Conservation (phyloP, 1,140 invertebrate species). For the Piezodorus guildinii region DNA sequence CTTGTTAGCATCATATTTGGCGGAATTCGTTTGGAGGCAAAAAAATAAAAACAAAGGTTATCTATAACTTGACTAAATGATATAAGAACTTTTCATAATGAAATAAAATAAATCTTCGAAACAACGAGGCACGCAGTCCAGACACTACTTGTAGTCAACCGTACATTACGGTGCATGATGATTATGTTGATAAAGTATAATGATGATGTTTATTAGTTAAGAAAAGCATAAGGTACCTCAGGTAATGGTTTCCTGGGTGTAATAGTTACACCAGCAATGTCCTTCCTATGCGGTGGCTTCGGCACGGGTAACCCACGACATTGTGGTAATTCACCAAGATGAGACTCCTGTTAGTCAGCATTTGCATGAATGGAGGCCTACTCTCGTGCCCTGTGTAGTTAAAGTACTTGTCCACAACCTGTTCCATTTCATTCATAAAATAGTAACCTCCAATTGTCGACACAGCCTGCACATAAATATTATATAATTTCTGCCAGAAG, state of each 20-base stretch:
- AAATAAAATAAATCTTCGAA: too few relatives aligned
- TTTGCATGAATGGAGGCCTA: conserved; percentile 30
- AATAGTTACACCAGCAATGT: conserved; percentile 29
- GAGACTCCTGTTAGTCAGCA: conserved; percentile 41
- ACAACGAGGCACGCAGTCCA: too few relatives aligned
- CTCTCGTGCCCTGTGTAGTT: not conserved
- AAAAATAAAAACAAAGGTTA: too few relatives aligned
- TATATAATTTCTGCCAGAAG: conserved; percentile 1
- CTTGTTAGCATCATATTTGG: too few relatives aligned
- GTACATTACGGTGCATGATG: too few relatives aligned
- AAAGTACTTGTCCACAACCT: not conserved
- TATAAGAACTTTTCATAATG: too few relatives aligned
- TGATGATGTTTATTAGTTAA: too few relatives aligned
- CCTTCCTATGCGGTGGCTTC: conserved; percentile 29
- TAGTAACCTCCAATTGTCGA: not conserved
- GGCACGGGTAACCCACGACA: conserved; percentile 27
- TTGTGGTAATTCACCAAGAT: conserved; percentile 41
- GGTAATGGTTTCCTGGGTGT: conserved; percentile 2
- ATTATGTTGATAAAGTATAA: too few relatives aligned
- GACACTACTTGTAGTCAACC: too few relatives aligned
- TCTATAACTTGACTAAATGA: too few relatives aligned
- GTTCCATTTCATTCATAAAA: not conserved
- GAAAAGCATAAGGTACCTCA: not conserved
- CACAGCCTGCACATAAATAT: not conserved
- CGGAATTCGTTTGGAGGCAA: too few relatives aligned